These are phyloP conservation scores for Hirtodrosophila confusa DNA, from an alignment of 2,888 invertebrate species.

Conservation along the genomic window DNA sequence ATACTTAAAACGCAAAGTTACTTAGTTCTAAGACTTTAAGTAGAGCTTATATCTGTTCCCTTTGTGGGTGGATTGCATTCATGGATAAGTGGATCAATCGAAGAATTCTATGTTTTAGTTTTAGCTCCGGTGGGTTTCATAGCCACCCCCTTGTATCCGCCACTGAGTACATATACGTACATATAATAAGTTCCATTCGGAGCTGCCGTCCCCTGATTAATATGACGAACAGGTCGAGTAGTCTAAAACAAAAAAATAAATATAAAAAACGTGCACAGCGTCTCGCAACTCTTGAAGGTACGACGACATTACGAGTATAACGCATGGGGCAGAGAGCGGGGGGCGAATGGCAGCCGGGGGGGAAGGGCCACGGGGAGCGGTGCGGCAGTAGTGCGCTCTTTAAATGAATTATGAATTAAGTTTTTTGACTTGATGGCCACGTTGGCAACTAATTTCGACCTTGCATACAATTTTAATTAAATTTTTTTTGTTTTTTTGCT, in stretches of 20 bases:
- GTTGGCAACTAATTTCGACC: conserved; percentile 76
- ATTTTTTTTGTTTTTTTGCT: conserved; percentile 29
- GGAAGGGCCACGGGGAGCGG: conserved; percentile 4
- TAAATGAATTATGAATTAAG: conserved; percentile 77
- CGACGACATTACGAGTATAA: conserved; percentile 48
- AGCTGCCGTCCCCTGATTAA: conserved; percentile 56
- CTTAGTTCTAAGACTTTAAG: no score
- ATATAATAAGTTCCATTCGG: conserved; percentile 32
- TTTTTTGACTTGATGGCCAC: conserved; percentile 74
- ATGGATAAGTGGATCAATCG: no score
- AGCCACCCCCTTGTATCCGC: no score
- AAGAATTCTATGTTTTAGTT: no score
- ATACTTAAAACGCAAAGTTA: no score
- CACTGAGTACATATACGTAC: conserved; percentile 11
- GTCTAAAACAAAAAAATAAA: conserved; percentile 24
- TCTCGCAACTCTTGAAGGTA: conserved; percentile 53
- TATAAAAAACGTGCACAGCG: conserved; percentile 57
- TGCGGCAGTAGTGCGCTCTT: conserved; percentile 48
- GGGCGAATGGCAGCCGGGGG: background rate
- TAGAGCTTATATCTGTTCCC: no score
- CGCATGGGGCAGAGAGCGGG: background rate
- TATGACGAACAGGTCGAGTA: conserved; percentile 63
- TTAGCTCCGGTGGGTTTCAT: no score
- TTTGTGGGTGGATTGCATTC: no score
- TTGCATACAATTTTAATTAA: conserved; percentile 80